Percentiles rank a stretch among this genome's conserved stretches.
phyloP scores from a whole-genome alignment of 2,113 vertebrate species.

The Ardeotis arabs region DNA sequence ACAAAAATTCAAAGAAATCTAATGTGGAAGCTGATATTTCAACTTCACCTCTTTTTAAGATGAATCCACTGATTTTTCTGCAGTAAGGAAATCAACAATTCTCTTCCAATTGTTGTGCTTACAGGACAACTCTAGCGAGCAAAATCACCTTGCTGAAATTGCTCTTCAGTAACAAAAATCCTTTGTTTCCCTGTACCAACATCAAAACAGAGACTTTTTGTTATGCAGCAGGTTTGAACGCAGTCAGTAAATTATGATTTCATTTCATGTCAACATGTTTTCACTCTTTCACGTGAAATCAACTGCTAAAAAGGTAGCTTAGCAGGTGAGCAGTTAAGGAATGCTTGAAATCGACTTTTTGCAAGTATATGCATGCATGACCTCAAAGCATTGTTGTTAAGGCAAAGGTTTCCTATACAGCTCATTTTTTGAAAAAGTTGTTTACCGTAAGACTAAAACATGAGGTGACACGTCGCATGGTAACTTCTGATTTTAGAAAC shows the following conservation, averaged over 20 bases:
- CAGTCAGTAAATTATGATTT: not conserved
- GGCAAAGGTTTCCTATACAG: not conserved
- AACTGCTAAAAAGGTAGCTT: not conserved
- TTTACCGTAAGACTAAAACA: not conserved
- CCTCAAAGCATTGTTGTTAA: not conserved
- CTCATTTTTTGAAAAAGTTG: not conserved
- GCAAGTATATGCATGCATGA: not conserved
- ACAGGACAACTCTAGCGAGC: not conserved
- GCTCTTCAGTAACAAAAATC: not conserved
- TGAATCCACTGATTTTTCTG: not conserved
- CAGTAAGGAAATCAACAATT: not conserved
- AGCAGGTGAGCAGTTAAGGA: not conserved
- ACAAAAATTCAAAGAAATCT: not conserved
- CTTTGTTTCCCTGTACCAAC: not conserved
- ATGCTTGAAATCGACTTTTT: not conserved
- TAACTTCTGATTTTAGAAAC: not conserved
- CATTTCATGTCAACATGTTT: not conserved
- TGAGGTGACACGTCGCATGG: not conserved
- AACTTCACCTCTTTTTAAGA: not conserved
- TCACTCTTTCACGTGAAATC: not conserved
- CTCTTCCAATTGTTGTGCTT: not conserved
- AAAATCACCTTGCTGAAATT: not conserved
- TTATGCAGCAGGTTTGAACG: not conserved
- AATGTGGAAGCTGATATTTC: not conserved
- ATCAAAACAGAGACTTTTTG: not conserved